These are phyloP conservation scores for Aethes cnicana DNA, from an alignment of 2,888 invertebrate genomes.

Conservation along the genomic window DNA sequence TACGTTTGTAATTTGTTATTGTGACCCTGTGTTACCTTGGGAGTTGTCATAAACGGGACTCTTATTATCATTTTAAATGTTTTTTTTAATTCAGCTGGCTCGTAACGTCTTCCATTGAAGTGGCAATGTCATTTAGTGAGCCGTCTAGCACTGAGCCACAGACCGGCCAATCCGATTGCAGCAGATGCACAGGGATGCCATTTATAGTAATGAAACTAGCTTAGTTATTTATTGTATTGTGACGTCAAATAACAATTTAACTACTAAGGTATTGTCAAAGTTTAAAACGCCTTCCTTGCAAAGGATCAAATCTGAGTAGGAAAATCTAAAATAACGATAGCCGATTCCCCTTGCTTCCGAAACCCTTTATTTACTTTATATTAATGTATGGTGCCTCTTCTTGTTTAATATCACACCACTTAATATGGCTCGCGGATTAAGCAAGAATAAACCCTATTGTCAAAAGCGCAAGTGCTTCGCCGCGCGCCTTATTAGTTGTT, in stretches of 20 bases:
- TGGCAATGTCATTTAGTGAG: constrained; percentile 52
- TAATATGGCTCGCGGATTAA: too few relatives aligned
- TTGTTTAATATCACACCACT: not conserved
- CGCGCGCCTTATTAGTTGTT: too few relatives aligned
- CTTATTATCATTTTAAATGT: constrained; percentile 1
- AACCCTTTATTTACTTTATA: not conserved
- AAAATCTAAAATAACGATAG: too few relatives aligned
- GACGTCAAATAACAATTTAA: constrained; percentile 31
- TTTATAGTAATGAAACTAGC: constrained; percentile 38
- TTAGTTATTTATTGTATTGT: constrained; percentile 57
- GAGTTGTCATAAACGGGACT: constrained; percentile 5
- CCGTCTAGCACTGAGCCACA: too few relatives aligned
- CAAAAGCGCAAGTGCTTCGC: too few relatives aligned
- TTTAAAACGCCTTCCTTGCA: not conserved
- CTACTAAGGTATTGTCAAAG: constrained; percentile 15
- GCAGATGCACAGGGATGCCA: constrained; percentile 26
- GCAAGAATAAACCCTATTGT: too few relatives aligned
- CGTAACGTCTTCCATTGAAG: constrained; percentile 63
- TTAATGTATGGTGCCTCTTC: not conserved
- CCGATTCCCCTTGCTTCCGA: too few relatives aligned
- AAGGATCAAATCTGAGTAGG: not conserved
- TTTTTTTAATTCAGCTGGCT: constrained; percentile 35
- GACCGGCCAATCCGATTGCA: too few relatives aligned
- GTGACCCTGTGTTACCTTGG: constrained; percentile 15
- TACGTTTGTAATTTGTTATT: constrained; percentile 25